Conservation (phyloP, 2,113 vertebrate genomes). For the Carollia perspicillata region DNA sequence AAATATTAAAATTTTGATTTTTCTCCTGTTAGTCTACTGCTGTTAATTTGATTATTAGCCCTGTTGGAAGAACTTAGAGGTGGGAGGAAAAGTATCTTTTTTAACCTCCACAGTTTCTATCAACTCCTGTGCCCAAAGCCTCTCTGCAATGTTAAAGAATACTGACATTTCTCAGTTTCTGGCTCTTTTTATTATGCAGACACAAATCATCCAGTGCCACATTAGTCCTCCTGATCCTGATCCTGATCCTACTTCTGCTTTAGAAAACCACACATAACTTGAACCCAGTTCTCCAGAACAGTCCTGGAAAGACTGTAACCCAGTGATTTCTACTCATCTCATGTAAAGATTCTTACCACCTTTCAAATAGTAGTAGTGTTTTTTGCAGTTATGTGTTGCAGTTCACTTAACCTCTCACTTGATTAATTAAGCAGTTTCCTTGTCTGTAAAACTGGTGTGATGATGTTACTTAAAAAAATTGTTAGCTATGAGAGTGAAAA, state of each 20-base stretch:
- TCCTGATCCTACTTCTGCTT: not conserved
- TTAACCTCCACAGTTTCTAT: not conserved
- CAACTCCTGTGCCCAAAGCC: not conserved
- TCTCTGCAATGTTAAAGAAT: not conserved
- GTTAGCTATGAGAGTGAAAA: not conserved
- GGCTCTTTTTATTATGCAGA: not conserved
- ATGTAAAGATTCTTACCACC: not conserved
- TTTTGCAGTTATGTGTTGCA: not conserved
- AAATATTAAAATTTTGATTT: not conserved
- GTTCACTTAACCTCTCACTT: not conserved
- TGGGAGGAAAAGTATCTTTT: not conserved
- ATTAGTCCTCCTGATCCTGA: not conserved
- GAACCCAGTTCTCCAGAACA: not conserved
- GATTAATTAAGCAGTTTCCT: not conserved
- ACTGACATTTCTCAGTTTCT: not conserved
- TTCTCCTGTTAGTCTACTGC: not conserved
- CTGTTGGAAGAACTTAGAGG: not conserved
- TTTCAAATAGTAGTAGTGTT: not conserved
- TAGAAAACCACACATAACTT: constrained; percentile 10
- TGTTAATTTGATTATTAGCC: not conserved
- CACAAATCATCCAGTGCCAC: not conserved
- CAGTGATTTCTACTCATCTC: not conserved
- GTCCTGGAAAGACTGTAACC: not conserved
- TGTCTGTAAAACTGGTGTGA: not conserved
- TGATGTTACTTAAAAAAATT: not conserved